Evolutionary conservation across 2,888 invertebrate genomes (phyloP).

Genomic region (Scaptomyza cyrtandrae): DNA sequence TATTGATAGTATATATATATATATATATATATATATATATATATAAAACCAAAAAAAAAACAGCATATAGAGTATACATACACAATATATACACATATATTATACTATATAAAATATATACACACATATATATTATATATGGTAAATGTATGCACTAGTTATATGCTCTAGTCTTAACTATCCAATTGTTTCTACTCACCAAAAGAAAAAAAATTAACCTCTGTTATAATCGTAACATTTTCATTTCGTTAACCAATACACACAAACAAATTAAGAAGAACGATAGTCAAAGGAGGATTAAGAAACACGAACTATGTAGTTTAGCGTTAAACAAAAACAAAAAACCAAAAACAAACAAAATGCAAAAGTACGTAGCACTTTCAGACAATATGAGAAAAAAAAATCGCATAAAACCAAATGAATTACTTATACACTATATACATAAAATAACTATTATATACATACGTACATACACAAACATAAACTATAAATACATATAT

Average conservation of each 20-base stretch:
- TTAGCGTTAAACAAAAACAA: constrained; percentile 48
- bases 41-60: constrained; percentile 40
- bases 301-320: constrained; percentile 63
- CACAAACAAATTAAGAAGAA: constrained; percentile 5
- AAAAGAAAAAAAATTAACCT: constrained; percentile 1
- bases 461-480: constrained; percentile 11
- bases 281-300: constrained; percentile 4
- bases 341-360: constrained; percentile 3
- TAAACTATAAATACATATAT: constrained; percentile 4
- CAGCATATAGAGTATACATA: constrained; percentile 14
- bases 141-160: constrained; percentile 65
- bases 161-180: constrained; percentile 59
- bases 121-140: constrained; percentile 13
- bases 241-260: constrained; percentile 11
- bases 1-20: constrained; percentile 59
- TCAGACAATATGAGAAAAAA: constrained; percentile 69
- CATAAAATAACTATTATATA: constrained; percentile 15
- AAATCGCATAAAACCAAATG: constrained; percentile 39
- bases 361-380: constrained; percentile 73
- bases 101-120: constrained; percentile 44
- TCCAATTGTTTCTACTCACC: constrained; percentile 39
- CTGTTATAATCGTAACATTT: constrained; percentile 34
- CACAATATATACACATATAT: constrained; percentile 3
- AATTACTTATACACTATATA: constrained; percentile 40
- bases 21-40: constrained; percentile 32